Conservation (phyloP, 1,140 invertebrate genomes). For the Chironomus striatipennis region DNA sequence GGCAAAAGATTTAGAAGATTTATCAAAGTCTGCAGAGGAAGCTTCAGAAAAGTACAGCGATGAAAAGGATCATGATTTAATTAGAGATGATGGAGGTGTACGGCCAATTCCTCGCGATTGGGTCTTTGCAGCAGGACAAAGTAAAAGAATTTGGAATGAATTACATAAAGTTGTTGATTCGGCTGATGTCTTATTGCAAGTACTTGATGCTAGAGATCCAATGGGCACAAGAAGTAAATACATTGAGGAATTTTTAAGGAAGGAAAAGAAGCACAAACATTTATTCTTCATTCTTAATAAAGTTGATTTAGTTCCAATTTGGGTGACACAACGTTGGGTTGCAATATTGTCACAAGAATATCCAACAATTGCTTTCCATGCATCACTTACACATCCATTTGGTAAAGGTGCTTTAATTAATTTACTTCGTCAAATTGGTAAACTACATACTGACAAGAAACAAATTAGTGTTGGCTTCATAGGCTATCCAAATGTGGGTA, state of each 20-base stretch:
- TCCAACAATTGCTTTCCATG: slow-evolving; percentile 97
- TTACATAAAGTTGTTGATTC: slow-evolving; percentile 99
- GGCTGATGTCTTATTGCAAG: slow-evolving; percentile 92
- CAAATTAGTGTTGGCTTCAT: slow-evolving; percentile 99
- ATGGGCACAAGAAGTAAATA: slow-evolving; percentile 89
- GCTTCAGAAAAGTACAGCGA: slow-evolving; percentile 67
- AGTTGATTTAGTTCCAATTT: slow-evolving; percentile 90
- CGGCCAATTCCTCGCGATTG: slow-evolving; percentile 66
- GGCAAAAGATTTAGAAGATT: slow-evolving; percentile 58
- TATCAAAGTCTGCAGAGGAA: slow-evolving; percentile 61
- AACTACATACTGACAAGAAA: slow-evolving; percentile 90
- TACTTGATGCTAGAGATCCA: slow-evolving; percentile 91
- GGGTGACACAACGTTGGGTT: slow-evolving; percentile 96
- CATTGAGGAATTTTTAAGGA: slow-evolving; percentile 81
- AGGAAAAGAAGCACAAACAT: slow-evolving; percentile 92
- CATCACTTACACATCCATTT: slow-evolving; percentile 95
- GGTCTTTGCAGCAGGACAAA: slow-evolving; percentile 89
- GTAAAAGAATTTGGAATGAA: slow-evolving; percentile 98
- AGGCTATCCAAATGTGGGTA: slow-evolving; percentile 98
- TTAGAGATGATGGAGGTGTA: slow-evolving; percentile 72
- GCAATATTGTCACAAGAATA: slow-evolving; percentile 86
- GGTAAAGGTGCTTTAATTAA: slow-evolving; percentile 97
- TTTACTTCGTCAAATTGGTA: slow-evolving; percentile 91
- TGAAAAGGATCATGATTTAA: slow-evolving; percentile 71
- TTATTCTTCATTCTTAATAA: slow-evolving; percentile 93